These are phyloP conservation scores for Leuctra nigra DNA, from an alignment of 2,888 invertebrate genomes.

Conservation along the genomic window DNA sequence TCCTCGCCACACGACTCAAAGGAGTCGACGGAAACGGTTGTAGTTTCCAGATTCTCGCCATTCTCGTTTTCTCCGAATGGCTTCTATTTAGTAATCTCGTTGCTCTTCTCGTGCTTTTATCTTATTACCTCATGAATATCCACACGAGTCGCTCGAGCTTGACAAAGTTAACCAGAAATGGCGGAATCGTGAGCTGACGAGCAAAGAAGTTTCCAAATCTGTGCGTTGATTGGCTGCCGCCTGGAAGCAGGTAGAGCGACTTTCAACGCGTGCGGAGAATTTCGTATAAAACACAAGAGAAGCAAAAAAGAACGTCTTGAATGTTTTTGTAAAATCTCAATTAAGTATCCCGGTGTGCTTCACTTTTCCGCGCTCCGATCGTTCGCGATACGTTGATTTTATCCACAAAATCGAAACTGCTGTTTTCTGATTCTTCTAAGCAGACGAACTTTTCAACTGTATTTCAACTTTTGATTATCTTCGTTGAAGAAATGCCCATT, in stretches of 20 bases:
- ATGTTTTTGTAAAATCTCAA: background rate
- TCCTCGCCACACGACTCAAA: no score
- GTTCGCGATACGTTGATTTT: no score
- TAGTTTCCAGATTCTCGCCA: conserved; percentile 3
- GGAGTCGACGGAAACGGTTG: no score
- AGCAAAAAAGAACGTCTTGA: background rate
- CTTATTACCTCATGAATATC: conserved; percentile 27
- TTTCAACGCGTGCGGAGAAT: background rate
- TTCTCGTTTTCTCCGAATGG: background rate
- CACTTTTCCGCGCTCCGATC: no score
- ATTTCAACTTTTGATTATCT: no score
- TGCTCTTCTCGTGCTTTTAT: conserved; percentile 15
- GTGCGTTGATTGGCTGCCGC: conserved; percentile 1
- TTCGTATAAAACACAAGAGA: background rate
- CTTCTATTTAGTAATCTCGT: conserved; percentile 14
- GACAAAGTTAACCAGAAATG: conserved; percentile 22
- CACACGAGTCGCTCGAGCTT: conserved; percentile 17
- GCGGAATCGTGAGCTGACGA: conserved; percentile 8
- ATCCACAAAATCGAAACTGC: no score
- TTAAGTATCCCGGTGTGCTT: no score
- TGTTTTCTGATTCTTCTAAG: no score
- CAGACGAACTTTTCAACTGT: no score
- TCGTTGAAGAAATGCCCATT: no score
- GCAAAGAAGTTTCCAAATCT: conserved; percentile 14
- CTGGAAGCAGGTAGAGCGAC: conserved; percentile 1